These are phyloP conservation scores for Zoanthus sansibaricus DNA, from an alignment of 92 coral and sea anemone species.

Conservation along the genomic window DNA sequence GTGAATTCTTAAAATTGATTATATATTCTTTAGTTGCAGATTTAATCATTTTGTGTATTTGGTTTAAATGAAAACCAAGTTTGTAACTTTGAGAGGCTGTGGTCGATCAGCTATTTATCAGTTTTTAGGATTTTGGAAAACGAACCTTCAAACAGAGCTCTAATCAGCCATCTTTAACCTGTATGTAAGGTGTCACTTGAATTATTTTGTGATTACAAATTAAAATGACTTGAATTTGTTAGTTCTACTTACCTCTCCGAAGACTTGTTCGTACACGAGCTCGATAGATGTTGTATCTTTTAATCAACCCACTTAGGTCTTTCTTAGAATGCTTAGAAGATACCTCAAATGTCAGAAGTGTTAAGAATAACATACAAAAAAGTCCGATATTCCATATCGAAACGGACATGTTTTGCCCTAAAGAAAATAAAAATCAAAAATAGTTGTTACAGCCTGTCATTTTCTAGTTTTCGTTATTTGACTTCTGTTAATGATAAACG, in stretches of 20 bases:
- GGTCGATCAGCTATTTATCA: too few relatives aligned
- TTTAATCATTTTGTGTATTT: too few relatives aligned
- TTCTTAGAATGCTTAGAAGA: not conserved
- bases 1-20: too few relatives aligned
- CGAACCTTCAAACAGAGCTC: too few relatives aligned
- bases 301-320: not conserved
- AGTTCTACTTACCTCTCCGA: constrained; percentile 6
- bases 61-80: too few relatives aligned
- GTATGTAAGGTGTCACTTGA: not conserved
- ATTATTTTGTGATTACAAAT: not conserved
- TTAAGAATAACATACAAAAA: constrained; percentile 1
- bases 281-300: constrained; percentile 17
- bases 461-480: too few relatives aligned
- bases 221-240: not conserved
- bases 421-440: not conserved
- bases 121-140: too few relatives aligned
- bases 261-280: not conserved
- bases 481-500: too few relatives aligned
- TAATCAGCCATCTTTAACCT: too few relatives aligned
- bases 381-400: not conserved
- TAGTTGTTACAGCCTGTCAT: too few relatives aligned
- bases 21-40: too few relatives aligned
- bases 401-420: not conserved
- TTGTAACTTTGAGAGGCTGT: too few relatives aligned
- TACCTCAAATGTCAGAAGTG: not conserved